Evolutionary conservation across 2,888 invertebrate genomes (phyloP).

Genomic region (Lucinisca nassula): DNA sequence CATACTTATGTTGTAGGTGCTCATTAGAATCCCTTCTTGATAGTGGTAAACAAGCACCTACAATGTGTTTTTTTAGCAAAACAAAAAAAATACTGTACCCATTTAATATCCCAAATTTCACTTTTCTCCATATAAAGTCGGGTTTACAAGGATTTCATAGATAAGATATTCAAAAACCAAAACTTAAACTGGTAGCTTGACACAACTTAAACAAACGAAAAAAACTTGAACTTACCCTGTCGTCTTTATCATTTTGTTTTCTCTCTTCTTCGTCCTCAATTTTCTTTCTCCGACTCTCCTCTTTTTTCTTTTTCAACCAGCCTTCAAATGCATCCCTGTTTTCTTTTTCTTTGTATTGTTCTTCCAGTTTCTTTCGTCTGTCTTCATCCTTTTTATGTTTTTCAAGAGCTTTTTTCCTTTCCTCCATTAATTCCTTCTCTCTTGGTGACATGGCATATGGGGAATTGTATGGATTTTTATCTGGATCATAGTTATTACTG

Average conservation of each 20-base stretch:
- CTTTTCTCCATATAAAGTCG: no score
- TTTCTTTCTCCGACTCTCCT: conserved; percentile 66
- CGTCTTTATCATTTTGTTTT: conserved; percentile 68
- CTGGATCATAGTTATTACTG: conserved; percentile 35
- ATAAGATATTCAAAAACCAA: no score
- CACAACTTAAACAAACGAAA: neutral
- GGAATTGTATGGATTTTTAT: conserved; percentile 80
- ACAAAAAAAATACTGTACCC: neutral
- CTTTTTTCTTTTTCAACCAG: conserved; percentile 79
- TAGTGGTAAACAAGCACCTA: neutral
- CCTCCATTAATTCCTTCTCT: conserved; percentile 76
- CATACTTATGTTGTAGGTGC: no score
- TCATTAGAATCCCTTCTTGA: no score
- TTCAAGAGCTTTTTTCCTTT: conserved; percentile 75
- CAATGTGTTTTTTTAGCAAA: neutral
- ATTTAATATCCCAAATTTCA: no score
- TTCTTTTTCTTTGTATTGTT: conserved; percentile 75
- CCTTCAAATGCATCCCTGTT: conserved; percentile 81
- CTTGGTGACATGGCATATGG: conserved; percentile 84
- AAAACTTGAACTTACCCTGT: conserved; percentile 72
- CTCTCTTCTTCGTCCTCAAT: conserved; percentile 71
- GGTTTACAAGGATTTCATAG: no score
- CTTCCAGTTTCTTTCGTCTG: conserved; percentile 74
- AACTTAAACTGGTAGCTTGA: no score
- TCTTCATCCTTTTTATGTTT: conserved; percentile 77